Base-by-base conservation (phyloP, 2,113 vertebrate species). In the rat (Rattus norvegicus) region DNA sequence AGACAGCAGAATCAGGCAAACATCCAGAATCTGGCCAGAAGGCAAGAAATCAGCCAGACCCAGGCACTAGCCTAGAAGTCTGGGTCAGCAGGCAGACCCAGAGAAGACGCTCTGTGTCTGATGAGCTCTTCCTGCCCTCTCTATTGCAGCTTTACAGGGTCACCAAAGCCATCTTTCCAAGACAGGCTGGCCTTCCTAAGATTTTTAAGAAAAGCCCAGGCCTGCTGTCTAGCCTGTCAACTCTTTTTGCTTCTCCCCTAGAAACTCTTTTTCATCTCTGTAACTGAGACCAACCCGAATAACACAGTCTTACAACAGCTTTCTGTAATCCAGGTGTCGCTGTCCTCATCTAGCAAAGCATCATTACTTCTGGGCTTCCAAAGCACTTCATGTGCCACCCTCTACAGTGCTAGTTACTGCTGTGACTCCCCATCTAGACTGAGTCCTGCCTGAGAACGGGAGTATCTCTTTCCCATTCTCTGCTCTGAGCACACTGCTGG, bases 1-100 rank as follows among this genome's bases (percentile, higher is more conserved):
- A 88, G 91, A 94, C 52, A 94, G 95, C 89, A 97, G 86, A 95
- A 47, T 83, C 91, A 87, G 86, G 86, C 91, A 83, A 63, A 90
- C 33, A 65, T 56, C n/a, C 92, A 94, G 67, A 81, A 30, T 88
- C 54, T 54, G 61, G 84, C 75, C 65, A 70, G 63, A 67, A 79
- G n/a, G 88, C 24, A 75, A 80, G 33, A 73, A 70, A 22, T 85
- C 91, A 96, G 80, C 75, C 76, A 95, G 90, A 73, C 39, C 83
- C 28, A 72, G 76, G 63, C 72, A 89, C 47, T 92, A 54, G 92
- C 75, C 90, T 96, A 33, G 33, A 90, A 95, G 70, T 94, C 70
- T 43, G 80, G 81, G 85, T 69, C 88, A 75, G 63, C 5, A 96
- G 69, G 75, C 36, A 95, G 75, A 39, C 54, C 7, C 90, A 59